Percentiles rank a stretch among this genome's conserved stretches.
These are phyloP conservation scores for Pleuronectes platessa DNA, from an alignment of 2,113 vertebrate genomes.

Conservation along the genomic window DNA sequence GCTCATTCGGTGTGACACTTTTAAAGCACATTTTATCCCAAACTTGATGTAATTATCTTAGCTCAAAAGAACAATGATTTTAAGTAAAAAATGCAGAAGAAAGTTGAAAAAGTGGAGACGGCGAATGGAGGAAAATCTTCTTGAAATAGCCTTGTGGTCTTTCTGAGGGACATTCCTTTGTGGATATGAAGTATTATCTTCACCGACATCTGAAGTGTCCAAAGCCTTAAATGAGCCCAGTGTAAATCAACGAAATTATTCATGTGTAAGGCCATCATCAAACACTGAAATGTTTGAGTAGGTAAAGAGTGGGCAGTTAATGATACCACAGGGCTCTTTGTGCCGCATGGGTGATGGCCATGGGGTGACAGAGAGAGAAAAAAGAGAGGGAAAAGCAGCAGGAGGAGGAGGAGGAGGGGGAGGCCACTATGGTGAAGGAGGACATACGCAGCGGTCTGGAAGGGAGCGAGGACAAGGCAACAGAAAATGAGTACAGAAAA, in stretches of 20 bases:
- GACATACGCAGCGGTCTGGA: conserved; percentile 53
- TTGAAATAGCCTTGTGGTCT: conserved; percentile 47
- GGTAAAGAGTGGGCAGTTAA: conserved; percentile 55
- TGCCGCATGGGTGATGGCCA: conserved; percentile 48
- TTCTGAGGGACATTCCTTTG: conserved; percentile 48
- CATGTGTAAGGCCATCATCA: conserved; percentile 28
- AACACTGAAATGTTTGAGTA: conserved; percentile 48
- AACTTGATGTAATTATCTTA: conserved; percentile 19
- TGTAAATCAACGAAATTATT: conserved; percentile 48
- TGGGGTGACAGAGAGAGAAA: conserved; percentile 35
- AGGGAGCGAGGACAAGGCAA: conserved; percentile 55
- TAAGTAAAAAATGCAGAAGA: not conserved
- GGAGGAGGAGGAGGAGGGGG: conserved; percentile 32
- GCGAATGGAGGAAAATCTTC: conserved; percentile 12
- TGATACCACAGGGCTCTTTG: conserved; percentile 61
- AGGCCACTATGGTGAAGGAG: conserved; percentile 39
- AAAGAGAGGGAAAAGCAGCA: conserved; percentile 20
- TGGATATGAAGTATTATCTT: conserved; percentile 49
- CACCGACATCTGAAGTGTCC: conserved; percentile 44
- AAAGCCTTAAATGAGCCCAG: conserved; percentile 31
- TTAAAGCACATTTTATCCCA: conserved; percentile 1
- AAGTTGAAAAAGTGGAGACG: conserved; percentile 1
- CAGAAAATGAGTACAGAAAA: conserved; percentile 50
- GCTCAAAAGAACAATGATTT: conserved; percentile 4
- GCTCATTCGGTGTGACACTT: conserved; percentile 13